Evolutionary conservation across 2,888 invertebrate genomes (phyloP).

Genomic region (Acronicta leporina): DNA sequence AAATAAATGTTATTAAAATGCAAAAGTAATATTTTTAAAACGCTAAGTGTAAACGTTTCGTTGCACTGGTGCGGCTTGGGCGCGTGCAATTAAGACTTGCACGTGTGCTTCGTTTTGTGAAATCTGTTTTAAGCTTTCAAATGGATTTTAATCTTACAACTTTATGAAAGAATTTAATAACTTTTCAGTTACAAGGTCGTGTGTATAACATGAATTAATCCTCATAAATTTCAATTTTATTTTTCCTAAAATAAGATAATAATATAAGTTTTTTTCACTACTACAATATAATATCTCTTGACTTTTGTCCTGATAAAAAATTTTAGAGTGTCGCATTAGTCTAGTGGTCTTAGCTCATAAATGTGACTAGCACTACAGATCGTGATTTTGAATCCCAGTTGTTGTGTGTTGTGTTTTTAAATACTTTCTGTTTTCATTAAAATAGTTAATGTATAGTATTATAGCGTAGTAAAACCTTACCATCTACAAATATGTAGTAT

Average conservation of each 20-base stretch:
- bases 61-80: slow-evolving; percentile 55
- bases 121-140: slow-evolving; percentile 63
- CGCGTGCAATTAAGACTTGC: slow-evolving; percentile 76
- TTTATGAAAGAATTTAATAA: slow-evolving; percentile 59
- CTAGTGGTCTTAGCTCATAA: too few species aligned
- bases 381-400: too few species aligned
- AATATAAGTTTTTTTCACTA: not conserved
- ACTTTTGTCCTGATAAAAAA: too few species aligned
- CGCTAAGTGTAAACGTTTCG: slow-evolving; percentile 70
- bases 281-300: slow-evolving; percentile 2
- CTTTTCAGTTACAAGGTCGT: slow-evolving; percentile 37
- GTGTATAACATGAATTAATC: slow-evolving; percentile 27
- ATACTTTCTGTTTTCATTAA: too few species aligned
- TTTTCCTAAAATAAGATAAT: not conserved
- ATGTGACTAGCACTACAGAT: too few species aligned
- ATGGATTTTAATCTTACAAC: slow-evolving; percentile 60
- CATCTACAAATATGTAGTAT: slow-evolving; percentile 40
- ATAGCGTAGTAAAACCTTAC: too few species aligned
- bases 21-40: slow-evolving; percentile 81
- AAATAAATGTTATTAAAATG: slow-evolving; percentile 83
- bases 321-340: too few species aligned
- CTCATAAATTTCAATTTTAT: slow-evolving; percentile 7
- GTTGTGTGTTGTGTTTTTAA: too few species aligned
- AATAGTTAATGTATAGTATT: too few species aligned
- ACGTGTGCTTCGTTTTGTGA: slow-evolving; percentile 63